phyloP scores from a whole-genome alignment of 2,113 vertebrate species.

The Lagopus muta region DNA sequence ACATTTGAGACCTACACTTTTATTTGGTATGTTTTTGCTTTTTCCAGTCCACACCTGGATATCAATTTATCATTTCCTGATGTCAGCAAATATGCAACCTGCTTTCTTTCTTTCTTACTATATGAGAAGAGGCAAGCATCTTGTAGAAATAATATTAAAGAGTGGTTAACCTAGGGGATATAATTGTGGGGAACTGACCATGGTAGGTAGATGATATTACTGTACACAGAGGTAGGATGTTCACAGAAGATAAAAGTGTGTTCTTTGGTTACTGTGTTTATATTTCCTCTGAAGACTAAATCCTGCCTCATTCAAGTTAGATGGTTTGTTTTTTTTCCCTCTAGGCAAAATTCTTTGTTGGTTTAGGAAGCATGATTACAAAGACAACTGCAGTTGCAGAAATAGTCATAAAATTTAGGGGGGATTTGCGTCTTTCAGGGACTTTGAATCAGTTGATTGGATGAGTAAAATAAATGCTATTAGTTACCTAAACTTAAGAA shows the following conservation, averaged over 20 bases:
- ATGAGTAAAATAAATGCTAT: slow-evolving; percentile 22
- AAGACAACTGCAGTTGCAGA: neutral
- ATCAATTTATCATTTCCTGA: neutral
- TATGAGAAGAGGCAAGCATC: neutral
- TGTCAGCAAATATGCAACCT: neutral
- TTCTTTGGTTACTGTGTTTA: neutral
- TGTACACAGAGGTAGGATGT: neutral
- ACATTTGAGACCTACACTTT: neutral
- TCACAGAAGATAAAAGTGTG: neutral
- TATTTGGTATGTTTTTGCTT: neutral
- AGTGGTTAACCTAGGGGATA: neutral
- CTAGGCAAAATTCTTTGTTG: neutral
- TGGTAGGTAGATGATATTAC: neutral
- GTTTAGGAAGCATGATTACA: neutral
- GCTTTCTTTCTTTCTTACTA: neutral
- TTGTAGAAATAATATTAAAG: neutral
- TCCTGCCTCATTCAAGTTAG: neutral
- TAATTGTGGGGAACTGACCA: neutral
- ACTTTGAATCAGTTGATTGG: slow-evolving; percentile 32
- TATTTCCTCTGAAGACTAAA: neutral
- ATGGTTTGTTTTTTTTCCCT: neutral
- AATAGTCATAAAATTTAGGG: neutral
- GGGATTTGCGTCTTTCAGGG: neutral
- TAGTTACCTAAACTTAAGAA: slow-evolving; percentile 32
- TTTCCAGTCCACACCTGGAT: neutral